Conservation (phyloP, 2,888 invertebrate species). For the Ornithoptera priamus region DNA sequence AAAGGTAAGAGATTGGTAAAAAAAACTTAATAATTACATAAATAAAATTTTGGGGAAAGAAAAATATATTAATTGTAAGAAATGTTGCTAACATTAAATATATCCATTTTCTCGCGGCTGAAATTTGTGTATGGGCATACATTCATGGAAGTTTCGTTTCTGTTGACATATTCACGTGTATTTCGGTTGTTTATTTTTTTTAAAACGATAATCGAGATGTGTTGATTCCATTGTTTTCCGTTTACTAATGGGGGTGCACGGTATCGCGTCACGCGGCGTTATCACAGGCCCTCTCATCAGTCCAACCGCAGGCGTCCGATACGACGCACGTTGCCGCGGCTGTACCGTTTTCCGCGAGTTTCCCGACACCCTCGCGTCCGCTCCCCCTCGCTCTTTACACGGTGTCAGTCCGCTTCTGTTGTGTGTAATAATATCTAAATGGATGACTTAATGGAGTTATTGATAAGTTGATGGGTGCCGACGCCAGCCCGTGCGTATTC, state of each 20-base stretch:
- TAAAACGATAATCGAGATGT: constrained; percentile 31
- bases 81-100: neutral
- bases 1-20: neutral
- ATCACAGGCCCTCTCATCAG: constrained; percentile 66
- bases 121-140: neutral
- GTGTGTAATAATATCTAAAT: constrained; percentile 50
- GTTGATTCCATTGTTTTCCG: constrained; percentile 71
- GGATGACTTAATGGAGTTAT: constrained; percentile 48
- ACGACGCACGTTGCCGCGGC: constrained; percentile 56
- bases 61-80: neutral
- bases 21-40: neutral
- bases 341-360: constrained; percentile 48
- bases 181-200: neutral
- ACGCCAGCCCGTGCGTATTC: constrained; percentile 50
- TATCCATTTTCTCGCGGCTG: neutral
- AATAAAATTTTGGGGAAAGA: neutral
- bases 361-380: constrained; percentile 49
- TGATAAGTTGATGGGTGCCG: constrained; percentile 65
- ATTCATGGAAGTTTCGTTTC: neutral
- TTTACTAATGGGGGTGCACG: constrained; percentile 52
- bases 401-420: constrained; percentile 66
- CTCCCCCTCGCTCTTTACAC: constrained; percentile 45
- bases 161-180: neutral
- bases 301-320: constrained; percentile 54
- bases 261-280: constrained; percentile 58